These are phyloP conservation scores for Machimus atricapillus DNA, from an alignment of 2,888 invertebrate genomes.

Conservation along the genomic window DNA sequence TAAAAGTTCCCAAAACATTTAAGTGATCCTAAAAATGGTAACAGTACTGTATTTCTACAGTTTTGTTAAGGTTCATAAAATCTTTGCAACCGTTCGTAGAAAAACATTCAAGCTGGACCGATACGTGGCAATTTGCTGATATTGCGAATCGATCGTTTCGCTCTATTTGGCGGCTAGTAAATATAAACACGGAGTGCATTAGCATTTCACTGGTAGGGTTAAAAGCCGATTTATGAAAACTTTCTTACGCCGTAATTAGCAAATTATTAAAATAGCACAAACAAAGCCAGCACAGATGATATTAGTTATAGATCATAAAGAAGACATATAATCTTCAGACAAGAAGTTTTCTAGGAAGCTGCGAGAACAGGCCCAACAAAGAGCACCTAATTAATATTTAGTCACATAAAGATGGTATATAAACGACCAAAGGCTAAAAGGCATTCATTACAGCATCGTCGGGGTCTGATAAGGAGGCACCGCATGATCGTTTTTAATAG, in stretches of 20 bases:
- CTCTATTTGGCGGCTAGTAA: background rate
- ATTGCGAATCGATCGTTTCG: background rate
- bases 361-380: background rate
- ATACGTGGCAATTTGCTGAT: background rate
- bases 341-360: background rate
- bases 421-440: background rate
- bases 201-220: background rate
- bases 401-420: background rate
- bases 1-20: no score
- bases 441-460: background rate
- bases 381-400: constrained; percentile 4
- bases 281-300: background rate
- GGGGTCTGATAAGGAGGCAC: background rate
- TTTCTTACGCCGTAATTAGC: background rate
- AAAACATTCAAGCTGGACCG: background rate
- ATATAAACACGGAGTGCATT: background rate
- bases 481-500: background rate
- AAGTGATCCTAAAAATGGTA: no score
- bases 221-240: background rate
- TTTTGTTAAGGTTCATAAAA: background rate
- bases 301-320: background rate
- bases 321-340: background rate
- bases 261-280: background rate
- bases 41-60: background rate
- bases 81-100: background rate